Evolutionary conservation across 1,140 invertebrate species (phyloP).

Genomic region (Euschistus heros): DNA sequence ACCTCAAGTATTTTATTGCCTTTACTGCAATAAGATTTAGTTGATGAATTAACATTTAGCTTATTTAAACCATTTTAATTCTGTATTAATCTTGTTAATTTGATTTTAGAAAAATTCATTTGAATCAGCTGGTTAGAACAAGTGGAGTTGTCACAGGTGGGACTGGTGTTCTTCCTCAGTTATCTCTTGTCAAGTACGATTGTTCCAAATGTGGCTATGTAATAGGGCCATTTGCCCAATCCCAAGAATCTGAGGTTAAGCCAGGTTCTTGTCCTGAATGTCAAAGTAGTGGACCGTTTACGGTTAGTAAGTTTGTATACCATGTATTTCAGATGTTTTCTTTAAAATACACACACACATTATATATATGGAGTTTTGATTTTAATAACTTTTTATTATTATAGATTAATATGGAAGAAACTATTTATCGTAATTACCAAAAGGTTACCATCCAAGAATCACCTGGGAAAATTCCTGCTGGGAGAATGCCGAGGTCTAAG

Average conservation of each 20-base stretch:
- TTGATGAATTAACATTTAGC: too few relatives aligned
- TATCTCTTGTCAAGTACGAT: constrained; percentile 93
- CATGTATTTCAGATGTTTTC: not conserved
- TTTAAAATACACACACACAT: not conserved
- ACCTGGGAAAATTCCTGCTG: constrained; percentile 83
- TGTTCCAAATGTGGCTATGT: constrained; percentile 93
- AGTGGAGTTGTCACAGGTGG: constrained; percentile 91
- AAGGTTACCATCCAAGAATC: constrained; percentile 97
- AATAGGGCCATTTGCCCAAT: constrained; percentile 91
- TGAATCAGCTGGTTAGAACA: constrained; percentile 90
- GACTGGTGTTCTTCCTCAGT: constrained; percentile 90
- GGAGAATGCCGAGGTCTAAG: constrained; percentile 94
- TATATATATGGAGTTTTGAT: constrained; percentile 1
- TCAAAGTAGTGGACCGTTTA: constrained; percentile 92
- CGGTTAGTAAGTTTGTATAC: constrained; percentile 46
- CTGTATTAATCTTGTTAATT: not conserved
- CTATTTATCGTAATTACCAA: constrained; percentile 96
- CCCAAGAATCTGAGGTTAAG: constrained; percentile 84
- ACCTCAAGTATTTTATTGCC: too few relatives aligned
- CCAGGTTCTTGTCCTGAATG: constrained; percentile 96
- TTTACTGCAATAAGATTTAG: too few relatives aligned
- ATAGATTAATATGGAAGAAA: constrained; percentile 88
- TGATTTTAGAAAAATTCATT: constrained; percentile 75
- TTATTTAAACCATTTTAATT: too few relatives aligned
- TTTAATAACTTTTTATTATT: constrained; percentile 28